phyloP scores from a whole-genome alignment of 2,888 invertebrate species.

The Unio delphinus region DNA sequence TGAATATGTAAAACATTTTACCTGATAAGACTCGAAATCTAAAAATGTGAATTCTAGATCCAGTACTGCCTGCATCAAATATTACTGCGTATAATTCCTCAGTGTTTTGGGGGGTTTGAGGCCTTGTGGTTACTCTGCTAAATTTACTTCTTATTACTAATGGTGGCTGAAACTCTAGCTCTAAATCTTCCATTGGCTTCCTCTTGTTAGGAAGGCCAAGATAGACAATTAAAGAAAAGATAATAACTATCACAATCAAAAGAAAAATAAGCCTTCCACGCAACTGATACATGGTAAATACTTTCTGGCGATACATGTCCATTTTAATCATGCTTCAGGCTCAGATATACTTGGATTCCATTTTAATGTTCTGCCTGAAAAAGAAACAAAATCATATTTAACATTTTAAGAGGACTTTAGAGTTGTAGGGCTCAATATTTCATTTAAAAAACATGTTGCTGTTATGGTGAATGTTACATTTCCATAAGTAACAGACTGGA shows the following conservation, averaged over 20 bases:
- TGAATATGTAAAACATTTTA: constrained; percentile 13
- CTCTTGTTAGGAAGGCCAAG: too few relatives aligned
- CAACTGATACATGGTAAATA: constrained; percentile 10
- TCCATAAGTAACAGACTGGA: too few relatives aligned
- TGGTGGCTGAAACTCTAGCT: background rate
- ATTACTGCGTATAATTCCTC: constrained; percentile 82
- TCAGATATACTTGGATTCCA: too few relatives aligned
- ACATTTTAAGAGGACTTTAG: too few relatives aligned
- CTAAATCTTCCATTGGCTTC: too few relatives aligned
- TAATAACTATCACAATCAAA: constrained; percentile 1
- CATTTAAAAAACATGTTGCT: too few relatives aligned
- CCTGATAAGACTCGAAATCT: constrained; percentile 55
- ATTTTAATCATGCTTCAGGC: too few relatives aligned
- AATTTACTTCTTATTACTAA: constrained; percentile 2
- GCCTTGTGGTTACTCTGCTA: constrained; percentile 1
- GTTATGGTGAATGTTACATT: too few relatives aligned
- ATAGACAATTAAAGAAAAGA: constrained; percentile 4
- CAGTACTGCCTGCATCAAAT: constrained; percentile 95
- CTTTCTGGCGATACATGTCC: too few relatives aligned
- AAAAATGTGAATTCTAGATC: constrained; percentile 78
- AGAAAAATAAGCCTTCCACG: constrained; percentile 9
- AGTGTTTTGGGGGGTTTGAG: background rate
- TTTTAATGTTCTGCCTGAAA: too few relatives aligned
- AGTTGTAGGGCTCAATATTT: too few relatives aligned
- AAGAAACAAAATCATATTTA: too few relatives aligned